Base-by-base conservation (phyloP, 2,888 invertebrate genomes). In the Oligia latruncula region DNA sequence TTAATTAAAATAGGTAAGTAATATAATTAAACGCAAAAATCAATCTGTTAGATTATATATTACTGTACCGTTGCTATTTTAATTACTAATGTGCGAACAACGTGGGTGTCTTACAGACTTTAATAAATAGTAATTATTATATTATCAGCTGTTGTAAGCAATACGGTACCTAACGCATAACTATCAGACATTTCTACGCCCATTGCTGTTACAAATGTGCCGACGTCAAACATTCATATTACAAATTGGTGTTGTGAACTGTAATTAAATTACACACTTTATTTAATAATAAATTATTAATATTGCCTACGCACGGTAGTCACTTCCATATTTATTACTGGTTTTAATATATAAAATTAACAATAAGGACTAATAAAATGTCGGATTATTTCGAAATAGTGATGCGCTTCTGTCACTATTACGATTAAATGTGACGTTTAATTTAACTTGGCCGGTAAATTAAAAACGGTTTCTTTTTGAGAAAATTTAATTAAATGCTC, bases 211-310 rank as follows among this genome's bases (percentile, higher is more conserved):
- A 90, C 86, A 83, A 83, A 86, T 83, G 84, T 76, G 81, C 79
- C 87, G 83, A 84, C 81, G 64, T 67, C 73, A 72, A 76, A 77
- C 78, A 82, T 77, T 86, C 62, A 79, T 79, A 83, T 80, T 80
- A 90, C 80, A 86, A 87, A 88, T 87, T 79, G 80, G 81, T 87
- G 83, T 83, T 86, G 46, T 80, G 85, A 86, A 84, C 87, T 74
- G 64, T 78, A 87, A 89, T 85, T 83, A 90, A 86, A 89, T 86
- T 85, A 81, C 75, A 75, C 23, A 74, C 46, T 74, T 88, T 80
- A 88, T 90, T 84, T 85, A 90, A 83, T 80, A 82, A 78, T 83
- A 86, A 84, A 81, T 81, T 84, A 40, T 60, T 71, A 78, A 84
- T 66, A 79, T 77, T 78, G 58, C 80, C 76, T 58, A 60, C 70